Evolutionary conservation across 2,888 invertebrate genomes (phyloP), one percentile per base, ranked within the genome.

Genomic region (Cerastoderma edule): DNA sequence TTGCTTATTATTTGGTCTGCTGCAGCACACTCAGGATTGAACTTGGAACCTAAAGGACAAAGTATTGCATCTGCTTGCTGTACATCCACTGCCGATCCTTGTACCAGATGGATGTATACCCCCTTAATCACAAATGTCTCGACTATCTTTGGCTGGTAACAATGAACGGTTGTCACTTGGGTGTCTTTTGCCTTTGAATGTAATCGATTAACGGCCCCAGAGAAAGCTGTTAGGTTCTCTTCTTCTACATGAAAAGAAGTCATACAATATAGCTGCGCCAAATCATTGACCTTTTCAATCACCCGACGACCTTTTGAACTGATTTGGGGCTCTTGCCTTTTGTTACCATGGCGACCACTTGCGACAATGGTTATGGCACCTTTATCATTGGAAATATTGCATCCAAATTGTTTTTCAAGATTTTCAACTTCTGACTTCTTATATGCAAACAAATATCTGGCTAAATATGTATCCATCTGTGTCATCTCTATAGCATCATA

Each of bases 41-140:
- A 27, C 5, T 56, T 56, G 8, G 4, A 1, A 56, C 32, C 56
- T 19, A 56, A 19, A 3, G 56, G 56, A 56, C 56, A 56, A 10
- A 56, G 19, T 2, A 56, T 3, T 16, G 32, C 56, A 32, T 56
- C 56, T 2, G 32, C 13, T 27, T 56, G 30, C 27, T n/a, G 28
- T n/a, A 56, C 27, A 56, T 56, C 56, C 2, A 32, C 56, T 3
- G 56, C 56, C 5, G 56, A 56, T 56, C 56, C 56, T 16, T 56
- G 56, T 24, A 56, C 27, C 16, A 56, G 32, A 3, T 8, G 13
- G n/a, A 56, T 27, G 5, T 32, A 5, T 3, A 56, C 56, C 28
- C 56, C 56, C 5, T 56, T 56, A 30, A 19, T n/a, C 56, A 56
- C 32, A 13, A 56, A 24, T 2, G 19, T 10, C 19, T 56, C 19